phyloP scores from a whole-genome alignment of 2,113 vertebrate genomes.

The Hippolais icterina region DNA sequence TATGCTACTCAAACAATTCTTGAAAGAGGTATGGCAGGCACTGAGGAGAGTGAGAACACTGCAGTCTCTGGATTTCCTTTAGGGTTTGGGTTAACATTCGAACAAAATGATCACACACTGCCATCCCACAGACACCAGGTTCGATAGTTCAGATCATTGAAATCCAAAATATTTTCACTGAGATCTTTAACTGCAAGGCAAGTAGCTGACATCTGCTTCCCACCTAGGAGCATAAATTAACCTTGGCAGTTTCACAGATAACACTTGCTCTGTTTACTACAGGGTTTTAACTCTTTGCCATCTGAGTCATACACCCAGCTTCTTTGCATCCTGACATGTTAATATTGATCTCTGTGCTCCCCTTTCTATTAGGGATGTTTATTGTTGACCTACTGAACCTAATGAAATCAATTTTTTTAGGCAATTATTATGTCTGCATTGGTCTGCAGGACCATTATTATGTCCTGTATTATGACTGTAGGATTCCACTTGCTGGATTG shows the following conservation, averaged over 20 bases:
- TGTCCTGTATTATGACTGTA: not conserved
- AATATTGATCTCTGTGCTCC: not conserved
- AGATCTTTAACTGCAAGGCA: rapidly evolving
- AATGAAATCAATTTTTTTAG: not conserved
- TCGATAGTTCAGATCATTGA: not conserved
- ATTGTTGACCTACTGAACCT: not conserved
- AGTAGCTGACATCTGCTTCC: not conserved
- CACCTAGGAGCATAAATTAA: not conserved
- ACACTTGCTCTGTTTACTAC: not conserved
- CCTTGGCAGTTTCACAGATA: not conserved
- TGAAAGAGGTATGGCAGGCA: not conserved
- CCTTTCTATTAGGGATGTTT: not conserved
- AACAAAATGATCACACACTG: not conserved
- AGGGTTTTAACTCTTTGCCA: not conserved
- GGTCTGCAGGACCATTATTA: not conserved
- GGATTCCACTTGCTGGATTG: not conserved
- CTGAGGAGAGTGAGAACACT: not conserved
- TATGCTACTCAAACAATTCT: not conserved
- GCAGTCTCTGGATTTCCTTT: not conserved
- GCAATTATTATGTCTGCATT: not conserved
- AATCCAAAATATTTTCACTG: not conserved
- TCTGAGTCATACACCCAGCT: not conserved
- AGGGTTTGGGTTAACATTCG: rapidly evolving
- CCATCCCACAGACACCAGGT: not conserved
- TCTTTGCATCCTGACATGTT: not conserved